Evolutionary conservation across 1,140 invertebrate species (phyloP).

Genomic region (Mactra quadrangularis): DNA sequence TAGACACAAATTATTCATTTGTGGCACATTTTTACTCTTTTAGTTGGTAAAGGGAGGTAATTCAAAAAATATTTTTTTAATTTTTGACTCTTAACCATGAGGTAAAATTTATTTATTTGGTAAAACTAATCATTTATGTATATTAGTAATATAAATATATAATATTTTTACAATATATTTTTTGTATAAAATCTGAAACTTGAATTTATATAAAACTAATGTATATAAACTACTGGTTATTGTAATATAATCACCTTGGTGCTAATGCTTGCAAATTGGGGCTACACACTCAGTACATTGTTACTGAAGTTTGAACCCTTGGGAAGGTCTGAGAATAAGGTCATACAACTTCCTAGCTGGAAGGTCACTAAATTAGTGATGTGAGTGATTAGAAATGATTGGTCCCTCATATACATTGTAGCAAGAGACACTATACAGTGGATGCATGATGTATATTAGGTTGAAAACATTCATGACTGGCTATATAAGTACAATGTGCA

Average conservation of each 20-base stretch:
- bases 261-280: constrained; percentile 44
- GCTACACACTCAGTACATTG: background rate
- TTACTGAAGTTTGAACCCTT: constrained; percentile 9
- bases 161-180: background rate
- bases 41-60: constrained; percentile 40
- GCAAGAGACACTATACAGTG: constrained; percentile 1
- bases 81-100: too few species aligned
- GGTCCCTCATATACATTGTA: background rate
- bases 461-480: constrained; percentile 40
- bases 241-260: background rate
- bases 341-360: constrained; percentile 21
- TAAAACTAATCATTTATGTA: too few species aligned
- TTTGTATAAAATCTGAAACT: too few species aligned
- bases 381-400: constrained; percentile 38
- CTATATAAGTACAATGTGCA: constrained; percentile 29
- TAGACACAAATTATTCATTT: too few species aligned
- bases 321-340: constrained; percentile 35
- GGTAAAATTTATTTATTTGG: too few species aligned
- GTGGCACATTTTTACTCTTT: too few species aligned
- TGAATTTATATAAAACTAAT: background rate
- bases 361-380: constrained; percentile 29
- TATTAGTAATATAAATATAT: background rate
- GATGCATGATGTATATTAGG: constrained; percentile 30
- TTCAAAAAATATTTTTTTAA: constrained; percentile 16
- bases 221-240: background rate